Evolutionary conservation across 2,888 invertebrate species (phyloP), one percentile per base, ranked within the genome.

Genomic region (Apocheima hispidaria): DNA sequence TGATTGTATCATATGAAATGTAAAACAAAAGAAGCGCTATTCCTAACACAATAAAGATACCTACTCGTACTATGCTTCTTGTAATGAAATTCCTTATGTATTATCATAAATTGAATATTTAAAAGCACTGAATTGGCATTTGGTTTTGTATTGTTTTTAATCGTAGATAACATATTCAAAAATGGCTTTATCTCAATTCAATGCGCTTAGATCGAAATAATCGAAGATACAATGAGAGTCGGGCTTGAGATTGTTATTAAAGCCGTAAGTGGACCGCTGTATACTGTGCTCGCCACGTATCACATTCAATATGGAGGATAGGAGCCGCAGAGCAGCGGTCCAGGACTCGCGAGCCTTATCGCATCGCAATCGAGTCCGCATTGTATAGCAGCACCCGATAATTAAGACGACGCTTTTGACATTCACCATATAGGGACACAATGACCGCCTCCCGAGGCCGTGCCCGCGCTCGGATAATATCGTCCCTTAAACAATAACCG

Each of bases 361-460:
- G 87, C 82, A 81, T 74, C 90, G 91, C 92, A 85, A 92, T 92
- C 92, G 88, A 86, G 86, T 86, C 86, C 83, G 90, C 89, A 91
- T 92, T 92, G 92, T 92, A 84, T 86, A 76, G 87, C 88, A 85
- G 88, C 87, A 83, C 87, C 89, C 86, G 92, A 92, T 92, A 92
- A 92, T 92, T 92, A 92, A 92, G 92, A 92, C 92, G 90, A 92
- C 88, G 90, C 84, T 92, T 92, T 92, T 92, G 92, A 92, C 92
- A 91, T 90, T 92, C 90, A 85, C 92, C 92, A 89, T 92, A 92
- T 91, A 92, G 88, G 92, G 91, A 90, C 87, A 92, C 92, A 92
- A 92, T 92, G 90, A 91, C 84, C 88, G 91, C 91, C 87, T 85
- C 90, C 86, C 90, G 90, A 90, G 87, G 79, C 81, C 75, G 75